A percentile compares a stretch with the other conserved stretches of the same genome.
Conservation (phyloP, 2,888 invertebrate species). For the Rhagonycha fulva region DNA sequence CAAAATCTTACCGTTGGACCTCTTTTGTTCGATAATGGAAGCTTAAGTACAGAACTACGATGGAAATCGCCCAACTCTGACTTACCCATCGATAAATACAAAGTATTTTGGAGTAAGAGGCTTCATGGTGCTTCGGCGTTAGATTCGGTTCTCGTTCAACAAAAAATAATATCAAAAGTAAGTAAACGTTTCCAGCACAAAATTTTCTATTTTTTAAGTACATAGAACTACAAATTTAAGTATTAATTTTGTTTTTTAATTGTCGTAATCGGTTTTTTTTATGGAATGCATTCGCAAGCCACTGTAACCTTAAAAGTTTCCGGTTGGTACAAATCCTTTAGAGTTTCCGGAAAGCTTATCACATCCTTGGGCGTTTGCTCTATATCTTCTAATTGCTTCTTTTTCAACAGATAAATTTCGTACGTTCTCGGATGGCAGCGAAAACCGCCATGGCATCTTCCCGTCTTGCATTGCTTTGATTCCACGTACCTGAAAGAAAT, state of each 20-base stretch:
- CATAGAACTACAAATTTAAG: background rate
- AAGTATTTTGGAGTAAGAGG: slow-evolving; percentile 75
- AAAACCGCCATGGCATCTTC: slow-evolving; percentile 42
- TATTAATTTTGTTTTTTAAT: background rate
- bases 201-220: slow-evolving; percentile 3
- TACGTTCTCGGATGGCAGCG: slow-evolving; percentile 46
- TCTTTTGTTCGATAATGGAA: slow-evolving; percentile 53
- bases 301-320: slow-evolving; percentile 47
- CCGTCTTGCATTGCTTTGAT: slow-evolving; percentile 45
- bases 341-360: slow-evolving; percentile 40
- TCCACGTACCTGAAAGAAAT: slow-evolving; percentile 41
- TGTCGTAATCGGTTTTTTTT: background rate
- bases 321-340: slow-evolving; percentile 48
- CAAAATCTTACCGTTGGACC: slow-evolving; percentile 63
- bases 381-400: slow-evolving; percentile 28
- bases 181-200: slow-evolving; percentile 23
- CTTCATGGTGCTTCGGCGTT: slow-evolving; percentile 64
- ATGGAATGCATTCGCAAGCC: slow-evolving; percentile 52
- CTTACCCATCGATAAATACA: slow-evolving; percentile 71
- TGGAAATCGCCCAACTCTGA: slow-evolving; percentile 75
- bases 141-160: slow-evolving; percentile 67
- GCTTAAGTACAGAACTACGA: slow-evolving; percentile 63
- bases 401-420: slow-evolving; percentile 48
- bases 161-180: slow-evolving; percentile 67
- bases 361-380: slow-evolving; percentile 31